Percentiles rank a stretch among this genome's conserved stretches.
Conservation (phyloP, 2,113 vertebrate genomes). For the Ploceus nigricollis region DNA sequence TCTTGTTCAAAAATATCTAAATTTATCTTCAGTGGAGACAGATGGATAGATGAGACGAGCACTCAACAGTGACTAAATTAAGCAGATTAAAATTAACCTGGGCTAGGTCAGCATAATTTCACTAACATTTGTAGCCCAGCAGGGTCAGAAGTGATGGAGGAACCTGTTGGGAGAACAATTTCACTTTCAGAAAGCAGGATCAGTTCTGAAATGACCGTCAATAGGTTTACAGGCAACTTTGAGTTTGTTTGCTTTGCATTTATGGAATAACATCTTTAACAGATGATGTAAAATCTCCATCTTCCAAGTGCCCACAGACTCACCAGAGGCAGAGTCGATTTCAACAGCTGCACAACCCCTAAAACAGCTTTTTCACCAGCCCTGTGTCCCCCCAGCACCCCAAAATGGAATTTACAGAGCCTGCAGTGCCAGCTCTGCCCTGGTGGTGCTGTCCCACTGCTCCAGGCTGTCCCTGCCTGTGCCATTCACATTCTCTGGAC, state of each 20-base stretch:
- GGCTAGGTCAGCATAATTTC: not conserved
- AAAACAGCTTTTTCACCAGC: not conserved
- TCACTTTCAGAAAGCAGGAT: not conserved
- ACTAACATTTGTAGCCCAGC: not conserved
- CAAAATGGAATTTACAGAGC: too few relatives aligned
- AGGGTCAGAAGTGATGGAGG: not conserved
- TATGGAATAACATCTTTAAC: not conserved
- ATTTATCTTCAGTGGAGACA: not conserved
- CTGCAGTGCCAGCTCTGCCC: too few relatives aligned
- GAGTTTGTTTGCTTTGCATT: not conserved
- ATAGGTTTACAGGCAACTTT: not conserved
- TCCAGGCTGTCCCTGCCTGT: not conserved
- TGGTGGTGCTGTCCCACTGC: too few relatives aligned
- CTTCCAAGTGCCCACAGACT: not conserved
- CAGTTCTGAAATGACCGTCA: not conserved
- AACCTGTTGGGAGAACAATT: not conserved
- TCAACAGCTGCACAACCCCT: not conserved
- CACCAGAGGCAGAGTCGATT: not conserved
- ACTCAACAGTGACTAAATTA: not conserved
- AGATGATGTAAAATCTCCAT: not conserved
- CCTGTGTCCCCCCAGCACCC: not conserved
- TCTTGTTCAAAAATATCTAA: not conserved
- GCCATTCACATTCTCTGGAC: too few relatives aligned
- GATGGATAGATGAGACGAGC: not conserved
- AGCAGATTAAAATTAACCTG: slow-evolving; percentile 2